These are phyloP conservation scores for Sarcophaga rosellei DNA, from an alignment of 2,888 invertebrate species.

Conservation along the genomic window DNA sequence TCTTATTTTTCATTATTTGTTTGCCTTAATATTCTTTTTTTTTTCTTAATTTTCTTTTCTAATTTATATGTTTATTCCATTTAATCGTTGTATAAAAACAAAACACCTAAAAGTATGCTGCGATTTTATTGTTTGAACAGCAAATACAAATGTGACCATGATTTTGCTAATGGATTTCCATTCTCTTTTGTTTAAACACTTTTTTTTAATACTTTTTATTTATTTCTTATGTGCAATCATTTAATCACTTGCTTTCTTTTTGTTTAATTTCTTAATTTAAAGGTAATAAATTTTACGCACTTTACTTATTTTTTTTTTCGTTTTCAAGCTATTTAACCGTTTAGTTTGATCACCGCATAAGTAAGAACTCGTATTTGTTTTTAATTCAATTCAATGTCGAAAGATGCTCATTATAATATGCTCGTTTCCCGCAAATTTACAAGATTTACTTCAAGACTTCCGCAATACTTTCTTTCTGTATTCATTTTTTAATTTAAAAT, in stretches of 20 bases:
- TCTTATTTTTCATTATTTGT: slow-evolving; percentile 7
- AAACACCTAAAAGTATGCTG: slow-evolving; percentile 41
- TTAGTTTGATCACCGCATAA: slow-evolving; percentile 45
- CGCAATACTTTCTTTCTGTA: not conserved
- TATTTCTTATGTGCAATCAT: not conserved
- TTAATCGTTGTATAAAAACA: not conserved
- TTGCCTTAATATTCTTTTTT: slow-evolving; percentile 13
- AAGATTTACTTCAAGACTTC: not conserved
- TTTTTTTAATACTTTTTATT: not conserved
- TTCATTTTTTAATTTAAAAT: slow-evolving; percentile 22
- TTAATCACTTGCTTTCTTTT: not conserved
- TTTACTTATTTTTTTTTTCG: slow-evolving; percentile 45
- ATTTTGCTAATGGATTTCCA: not conserved
- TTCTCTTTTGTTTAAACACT: not conserved
- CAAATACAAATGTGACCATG: not conserved
- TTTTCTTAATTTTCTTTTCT: slow-evolving; percentile 9
- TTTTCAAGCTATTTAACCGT: slow-evolving; percentile 14
- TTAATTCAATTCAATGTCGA: slow-evolving; percentile 55
- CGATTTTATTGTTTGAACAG: slow-evolving; percentile 14
- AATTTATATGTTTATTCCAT: slow-evolving; percentile 13
- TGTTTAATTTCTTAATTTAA: not conserved
- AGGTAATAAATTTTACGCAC: slow-evolving; percentile 40
- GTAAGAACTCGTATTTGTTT: not conserved
- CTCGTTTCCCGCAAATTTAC: slow-evolving; percentile 64
- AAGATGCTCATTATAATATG: slow-evolving; percentile 46